Base-by-base conservation (phyloP, 2,113 vertebrate genomes). In the Glaucomys volans region DNA sequence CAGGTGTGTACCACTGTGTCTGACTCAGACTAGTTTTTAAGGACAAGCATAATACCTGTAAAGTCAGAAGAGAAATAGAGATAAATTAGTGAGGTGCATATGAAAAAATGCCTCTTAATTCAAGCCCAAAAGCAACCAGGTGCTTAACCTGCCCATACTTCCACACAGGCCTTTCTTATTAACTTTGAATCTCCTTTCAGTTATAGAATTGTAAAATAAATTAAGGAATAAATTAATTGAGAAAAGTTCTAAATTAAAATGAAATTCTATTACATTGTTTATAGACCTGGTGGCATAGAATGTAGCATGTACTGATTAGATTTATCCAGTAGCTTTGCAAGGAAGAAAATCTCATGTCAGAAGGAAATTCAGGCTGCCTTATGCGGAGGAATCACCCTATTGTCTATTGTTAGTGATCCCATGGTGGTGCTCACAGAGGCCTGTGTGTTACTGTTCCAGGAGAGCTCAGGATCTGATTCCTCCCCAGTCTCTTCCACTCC, bases 141-240 rank as follows among this genome's bases (percentile, higher is more conserved):
- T 54, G 7, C 35, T 86, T 80, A 42, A 40, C 47, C 50, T 52
- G 4, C 37, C 75, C 54, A 1, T 35, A 4, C 10, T 76, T 74
- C 18, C 42, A 1, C 26, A n/a, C 26, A 95, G 79, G 79, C 44
- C 18, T 28, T 66, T 62, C 71, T 59, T 14, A 3, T 87, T 69
- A 79, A 59, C 71, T 69, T 32, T 67, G 83, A 75, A 13, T 71
- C 66, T 64, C 37, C 16, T 47, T 77, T 77, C 13, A 80, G 0
- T 91, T 40, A 12, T 2, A 67, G 32, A 79, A 54, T n/a, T 66
- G 11, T 52, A 52, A 67, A 71, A 64, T 66, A 62, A 72, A 96
- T 94, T 72, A 52, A 79, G 20, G 42, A 91, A 26, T 57, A 50
- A 79, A 75, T 69, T 76, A 72, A 84, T 80, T 52, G 47, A 74